Evolutionary conservation across 2,113 vertebrate genomes (phyloP).

Genomic region (Panthera uncia): DNA sequence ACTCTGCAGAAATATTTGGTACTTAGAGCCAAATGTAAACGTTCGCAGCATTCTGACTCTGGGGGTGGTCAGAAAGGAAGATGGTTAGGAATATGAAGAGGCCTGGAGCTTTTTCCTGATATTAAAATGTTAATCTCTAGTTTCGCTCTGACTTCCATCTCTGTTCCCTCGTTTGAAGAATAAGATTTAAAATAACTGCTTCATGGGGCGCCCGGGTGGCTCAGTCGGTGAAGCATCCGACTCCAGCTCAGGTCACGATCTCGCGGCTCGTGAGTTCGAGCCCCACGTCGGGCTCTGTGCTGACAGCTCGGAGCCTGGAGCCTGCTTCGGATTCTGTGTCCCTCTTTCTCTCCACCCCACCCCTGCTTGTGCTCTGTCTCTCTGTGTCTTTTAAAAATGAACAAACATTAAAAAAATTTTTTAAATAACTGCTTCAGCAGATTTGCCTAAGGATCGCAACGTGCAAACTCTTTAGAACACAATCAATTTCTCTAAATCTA

Average conservation of each 20-base stretch:
- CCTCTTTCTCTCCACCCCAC: too few species aligned
- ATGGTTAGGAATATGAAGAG: not conserved
- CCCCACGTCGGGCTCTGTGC: too few species aligned
- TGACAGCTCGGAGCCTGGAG: too few species aligned
- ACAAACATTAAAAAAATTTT: not conserved
- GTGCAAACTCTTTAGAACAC: not conserved
- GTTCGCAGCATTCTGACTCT: accelerated
- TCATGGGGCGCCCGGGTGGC: not conserved
- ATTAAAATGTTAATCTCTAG: not conserved
- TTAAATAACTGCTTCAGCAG: not conserved
- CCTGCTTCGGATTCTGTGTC: too few species aligned
- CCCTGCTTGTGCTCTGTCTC: too few species aligned
- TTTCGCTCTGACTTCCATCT: not conserved
- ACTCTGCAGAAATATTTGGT: not conserved
- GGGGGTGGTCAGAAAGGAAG: not conserved
- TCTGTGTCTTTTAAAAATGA: too few species aligned
- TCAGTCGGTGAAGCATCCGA: too few species aligned
- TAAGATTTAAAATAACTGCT: not conserved
- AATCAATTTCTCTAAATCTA: not conserved
- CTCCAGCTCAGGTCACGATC: too few species aligned
- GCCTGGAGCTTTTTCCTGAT: not conserved
- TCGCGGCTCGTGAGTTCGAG: too few species aligned
- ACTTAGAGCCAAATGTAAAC: not conserved
- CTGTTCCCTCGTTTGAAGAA: not conserved
- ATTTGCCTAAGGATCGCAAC: not conserved